phyloP scores from a whole-genome alignment of 2,888 invertebrate genomes.

The Noctua pronuba region DNA sequence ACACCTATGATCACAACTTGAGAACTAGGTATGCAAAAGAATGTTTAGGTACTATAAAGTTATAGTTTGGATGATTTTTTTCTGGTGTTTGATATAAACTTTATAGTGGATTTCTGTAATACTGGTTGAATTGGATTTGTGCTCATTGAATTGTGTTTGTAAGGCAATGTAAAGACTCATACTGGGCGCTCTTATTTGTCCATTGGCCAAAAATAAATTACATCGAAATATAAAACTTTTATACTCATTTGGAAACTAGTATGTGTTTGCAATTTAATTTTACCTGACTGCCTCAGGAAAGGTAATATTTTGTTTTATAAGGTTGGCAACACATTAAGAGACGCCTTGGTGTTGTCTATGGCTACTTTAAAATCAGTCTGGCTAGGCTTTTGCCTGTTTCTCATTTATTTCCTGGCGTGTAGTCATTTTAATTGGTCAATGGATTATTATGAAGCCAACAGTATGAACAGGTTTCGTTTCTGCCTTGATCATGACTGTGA shows the following conservation, averaged over 20 bases:
- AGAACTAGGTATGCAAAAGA: slow-evolving; percentile 20
- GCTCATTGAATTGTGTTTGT: slow-evolving; percentile 41
- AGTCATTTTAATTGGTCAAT: slow-evolving; percentile 14
- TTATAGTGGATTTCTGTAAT: slow-evolving; percentile 37
- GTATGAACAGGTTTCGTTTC: slow-evolving; percentile 25
- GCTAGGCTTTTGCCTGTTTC: too few relatives aligned
- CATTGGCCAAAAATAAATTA: slow-evolving; percentile 10
- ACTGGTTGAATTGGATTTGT: slow-evolving; percentile 28
- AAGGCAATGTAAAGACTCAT: background rate
- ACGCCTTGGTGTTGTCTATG: slow-evolving; percentile 4
- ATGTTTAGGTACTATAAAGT: slow-evolving; percentile 48
- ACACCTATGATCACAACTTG: slow-evolving; percentile 33
- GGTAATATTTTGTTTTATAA: background rate
- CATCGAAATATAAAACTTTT: background rate
- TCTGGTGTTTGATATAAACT: slow-evolving; percentile 28
- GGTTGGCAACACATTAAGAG: background rate
- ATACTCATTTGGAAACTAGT: background rate
- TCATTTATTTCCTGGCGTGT: background rate
- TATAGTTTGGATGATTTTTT: slow-evolving; percentile 25
- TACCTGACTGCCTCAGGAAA: too few relatives aligned
- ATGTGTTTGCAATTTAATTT: too few relatives aligned
- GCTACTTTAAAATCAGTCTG: background rate
- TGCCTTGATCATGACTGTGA: slow-evolving; percentile 19
- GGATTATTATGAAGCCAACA: slow-evolving; percentile 11
- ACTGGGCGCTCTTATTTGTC: background rate